phyloP scores from a whole-genome alignment of 2,888 invertebrate species.

The Caradrina clavipalpis region DNA sequence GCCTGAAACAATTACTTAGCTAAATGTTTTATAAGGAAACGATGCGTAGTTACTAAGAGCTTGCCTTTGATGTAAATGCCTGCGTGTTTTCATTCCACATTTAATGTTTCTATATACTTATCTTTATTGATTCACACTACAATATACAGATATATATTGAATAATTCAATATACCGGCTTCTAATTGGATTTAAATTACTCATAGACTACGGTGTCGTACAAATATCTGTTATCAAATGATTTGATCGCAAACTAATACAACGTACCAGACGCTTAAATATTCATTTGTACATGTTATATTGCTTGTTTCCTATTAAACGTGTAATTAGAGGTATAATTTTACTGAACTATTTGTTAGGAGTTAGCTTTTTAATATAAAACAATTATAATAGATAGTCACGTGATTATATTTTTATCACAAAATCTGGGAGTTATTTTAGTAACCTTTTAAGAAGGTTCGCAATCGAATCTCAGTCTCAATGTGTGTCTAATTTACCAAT shows the following conservation, averaged over 20 bases:
- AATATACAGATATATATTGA: constrained; percentile 15
- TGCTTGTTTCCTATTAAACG: neutral
- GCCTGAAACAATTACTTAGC: constrained; percentile 27
- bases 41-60: neutral
- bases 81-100: constrained; percentile 4
- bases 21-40: constrained; percentile 14
- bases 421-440: no score
- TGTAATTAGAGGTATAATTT: constrained; percentile 9
- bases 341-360: neutral
- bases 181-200: constrained; percentile 57
- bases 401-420: no score
- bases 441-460: no score
- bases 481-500: no score
- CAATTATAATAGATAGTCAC: neutral
- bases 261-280: constrained; percentile 16
- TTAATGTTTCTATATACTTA: neutral
- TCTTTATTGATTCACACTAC: constrained; percentile 1
- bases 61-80: constrained; percentile 8
- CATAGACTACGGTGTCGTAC: constrained; percentile 13
- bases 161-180: constrained; percentile 40
- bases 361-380: neutral
- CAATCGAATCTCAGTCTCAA: no score
- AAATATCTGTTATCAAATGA: constrained; percentile 45
- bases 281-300: constrained; percentile 21
- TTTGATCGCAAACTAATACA: constrained; percentile 38